A percentile compares a stretch with the other conserved stretches of the same genome.
Evolutionary conservation across 2,113 vertebrate genomes (phyloP).

Genomic region (Erinaceus europaeus): DNA sequence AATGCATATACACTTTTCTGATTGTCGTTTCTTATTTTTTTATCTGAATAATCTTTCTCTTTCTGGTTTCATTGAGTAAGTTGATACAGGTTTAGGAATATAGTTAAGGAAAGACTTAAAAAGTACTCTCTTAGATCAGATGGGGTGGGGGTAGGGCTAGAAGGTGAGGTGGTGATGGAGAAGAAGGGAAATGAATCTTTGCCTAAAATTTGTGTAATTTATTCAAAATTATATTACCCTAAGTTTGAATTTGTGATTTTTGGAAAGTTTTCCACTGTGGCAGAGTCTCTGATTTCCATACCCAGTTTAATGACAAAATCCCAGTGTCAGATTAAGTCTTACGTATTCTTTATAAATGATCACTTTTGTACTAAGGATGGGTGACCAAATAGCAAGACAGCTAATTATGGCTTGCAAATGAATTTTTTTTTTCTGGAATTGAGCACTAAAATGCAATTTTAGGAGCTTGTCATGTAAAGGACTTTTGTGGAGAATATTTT

Average conservation of each 20-base stretch:
- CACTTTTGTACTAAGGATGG: not conserved
- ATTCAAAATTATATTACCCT: not conserved
- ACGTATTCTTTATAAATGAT: not conserved
- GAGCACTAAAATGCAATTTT: constrained; percentile 14
- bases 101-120: not conserved
- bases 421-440: not conserved
- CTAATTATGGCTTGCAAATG: not conserved
- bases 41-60: not conserved
- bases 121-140: not conserved
- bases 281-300: not conserved
- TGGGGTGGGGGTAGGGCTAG: not conserved
- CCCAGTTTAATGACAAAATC: not conserved
- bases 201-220: not conserved
- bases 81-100: not conserved
- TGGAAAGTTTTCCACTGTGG: not conserved
- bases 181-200: not conserved
- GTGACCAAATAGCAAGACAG: not conserved
- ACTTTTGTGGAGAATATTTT: not conserved
- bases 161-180: not conserved
- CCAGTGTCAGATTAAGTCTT: not conserved
- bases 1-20: not conserved
- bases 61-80: constrained; percentile 1
- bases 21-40: not conserved
- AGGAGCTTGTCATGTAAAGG: not conserved
- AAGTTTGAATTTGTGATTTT: constrained; percentile 36